Evolutionary conservation across 2,113 vertebrate species (phyloP).

Genomic region (Bagarius yarrelli): DNA sequence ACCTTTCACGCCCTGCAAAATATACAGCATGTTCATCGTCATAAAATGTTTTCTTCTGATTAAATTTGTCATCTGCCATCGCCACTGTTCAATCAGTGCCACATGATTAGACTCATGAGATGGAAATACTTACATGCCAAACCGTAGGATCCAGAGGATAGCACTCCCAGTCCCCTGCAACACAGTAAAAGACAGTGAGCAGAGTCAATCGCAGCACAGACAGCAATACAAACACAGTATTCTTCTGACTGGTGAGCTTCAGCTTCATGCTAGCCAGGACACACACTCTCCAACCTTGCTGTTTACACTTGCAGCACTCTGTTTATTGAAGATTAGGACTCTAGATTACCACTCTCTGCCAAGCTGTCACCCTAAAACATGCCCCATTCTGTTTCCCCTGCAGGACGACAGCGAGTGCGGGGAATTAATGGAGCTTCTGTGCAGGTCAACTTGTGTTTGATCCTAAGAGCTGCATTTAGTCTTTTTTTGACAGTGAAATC

Average conservation of each 20-base stretch:
- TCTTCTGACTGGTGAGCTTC: constrained; percentile 25
- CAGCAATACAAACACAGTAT: constrained; percentile 22
- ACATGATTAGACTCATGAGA: neutral
- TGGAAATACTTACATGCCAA: constrained; percentile 85
- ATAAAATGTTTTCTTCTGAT: neutral
- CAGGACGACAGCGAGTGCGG: neutral
- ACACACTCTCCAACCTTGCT: constrained; percentile 24
- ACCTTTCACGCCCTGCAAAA: neutral
- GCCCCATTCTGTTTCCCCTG: constrained; percentile 18
- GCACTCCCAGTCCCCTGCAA: constrained; percentile 90
- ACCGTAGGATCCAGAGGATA: constrained; percentile 92
- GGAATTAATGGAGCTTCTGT: constrained; percentile 21
- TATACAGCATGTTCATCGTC: neutral
- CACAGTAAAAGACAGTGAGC: constrained; percentile 20
- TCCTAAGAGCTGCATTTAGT: constrained; percentile 42
- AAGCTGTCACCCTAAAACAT: constrained; percentile 34
- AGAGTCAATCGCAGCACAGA: neutral
- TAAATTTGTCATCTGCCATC: neutral
- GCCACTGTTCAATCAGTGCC: neutral
- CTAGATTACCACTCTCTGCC: constrained; percentile 19
- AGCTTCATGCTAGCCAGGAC: constrained; percentile 41
- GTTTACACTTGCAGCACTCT: constrained; percentile 42
- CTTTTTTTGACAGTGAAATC: constrained; percentile 35
- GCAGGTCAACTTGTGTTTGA: constrained; percentile 37
- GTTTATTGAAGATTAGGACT: constrained; percentile 48